A percentile compares a stretch with the other conserved stretches of the same genome.
Evolutionary conservation across 2,888 invertebrate species (phyloP).

Genomic region (Trilocha varians): DNA sequence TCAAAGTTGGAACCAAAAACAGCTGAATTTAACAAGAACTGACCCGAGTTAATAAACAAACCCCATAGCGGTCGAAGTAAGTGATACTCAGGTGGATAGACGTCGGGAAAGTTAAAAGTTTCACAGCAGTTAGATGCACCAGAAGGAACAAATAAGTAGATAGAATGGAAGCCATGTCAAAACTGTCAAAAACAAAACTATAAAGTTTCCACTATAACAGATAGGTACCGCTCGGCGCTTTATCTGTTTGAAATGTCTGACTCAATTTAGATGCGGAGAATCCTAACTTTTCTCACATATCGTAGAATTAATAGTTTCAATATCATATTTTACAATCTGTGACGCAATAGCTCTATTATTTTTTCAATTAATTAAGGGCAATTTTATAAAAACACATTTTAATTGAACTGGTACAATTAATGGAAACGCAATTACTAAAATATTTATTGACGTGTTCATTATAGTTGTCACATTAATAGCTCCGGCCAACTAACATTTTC

Average conservation of each 20-base stretch:
- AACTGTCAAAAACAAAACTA: conserved; percentile 75
- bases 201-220: conserved; percentile 69
- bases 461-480: conserved; percentile 35
- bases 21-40: conserved; percentile 2
- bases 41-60: conserved; percentile 37
- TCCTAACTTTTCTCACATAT: conserved; percentile 6
- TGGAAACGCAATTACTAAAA: conserved; percentile 39
- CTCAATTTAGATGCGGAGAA: conserved; percentile 52
- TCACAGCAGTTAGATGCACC: conserved; percentile 56
- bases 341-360: conserved; percentile 15
- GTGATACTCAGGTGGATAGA: conserved; percentile 54
- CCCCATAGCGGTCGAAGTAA: conserved; percentile 39
- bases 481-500: conserved; percentile 33
- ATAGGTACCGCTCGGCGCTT: conserved; percentile 48
- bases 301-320: neutral
- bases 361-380: conserved; percentile 28
- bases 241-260: conserved; percentile 68
- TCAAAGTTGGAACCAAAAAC: conserved; percentile 1
- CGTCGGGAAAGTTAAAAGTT: conserved; percentile 64
- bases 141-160: conserved; percentile 70
- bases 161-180: conserved; percentile 67
- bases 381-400: conserved; percentile 29
- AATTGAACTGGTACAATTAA: conserved; percentile 35
- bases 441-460: conserved; percentile 38
- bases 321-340: neutral